Percentiles rank a stretch among this genome's conserved stretches.
Evolutionary conservation across 2,113 vertebrate species (phyloP).

Genomic region (Pterocles burchelli): DNA sequence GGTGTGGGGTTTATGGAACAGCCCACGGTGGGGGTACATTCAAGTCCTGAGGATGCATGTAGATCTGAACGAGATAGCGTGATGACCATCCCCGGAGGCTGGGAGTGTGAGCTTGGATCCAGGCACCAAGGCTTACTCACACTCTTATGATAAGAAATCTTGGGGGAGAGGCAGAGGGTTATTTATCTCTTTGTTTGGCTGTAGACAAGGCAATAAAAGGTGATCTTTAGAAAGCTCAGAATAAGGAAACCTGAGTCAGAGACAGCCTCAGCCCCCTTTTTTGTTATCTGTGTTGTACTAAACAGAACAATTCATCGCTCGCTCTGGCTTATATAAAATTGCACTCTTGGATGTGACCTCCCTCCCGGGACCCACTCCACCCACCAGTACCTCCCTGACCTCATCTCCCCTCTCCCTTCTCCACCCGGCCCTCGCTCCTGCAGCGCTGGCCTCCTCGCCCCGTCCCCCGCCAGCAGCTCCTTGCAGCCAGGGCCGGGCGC

Average conservation of each 20-base stretch:
- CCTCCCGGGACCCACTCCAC: not conserved
- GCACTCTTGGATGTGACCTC: slow-evolving; percentile 10
- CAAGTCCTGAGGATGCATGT: not conserved
- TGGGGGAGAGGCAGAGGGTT: not conserved
- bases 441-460: not conserved
- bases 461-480: not conserved
- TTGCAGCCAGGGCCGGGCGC: rapidly evolving
- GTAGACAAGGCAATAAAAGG: slow-evolving; percentile 31
- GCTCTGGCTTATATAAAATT: not conserved
- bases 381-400: slow-evolving; percentile 40
- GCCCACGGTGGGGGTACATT: not conserved
- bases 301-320: not conserved
- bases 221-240: slow-evolving; percentile 8
- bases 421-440: not conserved
- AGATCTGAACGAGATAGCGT: not conserved
- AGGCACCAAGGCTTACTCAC: slow-evolving; percentile 4
- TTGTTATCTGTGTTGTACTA: not conserved
- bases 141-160: not conserved
- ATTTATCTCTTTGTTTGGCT: slow-evolving; percentile 26
- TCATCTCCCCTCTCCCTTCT: slow-evolving; percentile 21
- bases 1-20: not conserved
- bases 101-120: slow-evolving; percentile 1
- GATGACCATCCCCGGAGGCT: not conserved
- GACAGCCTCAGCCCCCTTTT: not conserved
- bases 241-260: slow-evolving; percentile 21